Evolutionary conservation across 2,113 vertebrate genomes (phyloP).

Genomic region (Benthochromis sp.): DNA sequence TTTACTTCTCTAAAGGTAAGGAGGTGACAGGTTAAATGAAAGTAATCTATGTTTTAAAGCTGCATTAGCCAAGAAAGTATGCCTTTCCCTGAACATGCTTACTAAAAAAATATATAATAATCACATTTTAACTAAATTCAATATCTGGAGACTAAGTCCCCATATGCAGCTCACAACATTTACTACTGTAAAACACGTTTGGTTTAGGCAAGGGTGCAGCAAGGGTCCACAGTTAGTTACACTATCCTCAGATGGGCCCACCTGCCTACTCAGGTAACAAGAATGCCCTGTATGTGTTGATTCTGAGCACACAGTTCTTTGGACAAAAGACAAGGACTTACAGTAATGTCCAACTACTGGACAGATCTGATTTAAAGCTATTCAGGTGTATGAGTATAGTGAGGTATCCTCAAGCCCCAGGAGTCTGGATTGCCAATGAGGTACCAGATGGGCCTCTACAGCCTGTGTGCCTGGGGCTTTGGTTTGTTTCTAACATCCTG

Average conservation of each 20-base stretch:
- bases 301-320: neutral
- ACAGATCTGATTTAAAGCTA: neutral
- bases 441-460: neutral
- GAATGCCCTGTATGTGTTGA: neutral
- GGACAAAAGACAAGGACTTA: neutral
- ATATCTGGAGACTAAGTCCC: neutral
- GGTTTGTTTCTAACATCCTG: neutral
- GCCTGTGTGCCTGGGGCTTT: neutral
- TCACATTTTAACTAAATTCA: neutral
- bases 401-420: neutral
- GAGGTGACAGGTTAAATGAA: neutral
- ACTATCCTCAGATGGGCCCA: neutral
- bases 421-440: neutral
- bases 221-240: neutral
- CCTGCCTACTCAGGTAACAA: neutral
- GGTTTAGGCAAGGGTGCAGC: neutral
- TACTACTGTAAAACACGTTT: neutral
- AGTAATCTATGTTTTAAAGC: neutral
- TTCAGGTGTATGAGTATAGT: neutral
- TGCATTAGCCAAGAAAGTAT: neutral
- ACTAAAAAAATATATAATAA: neutral
- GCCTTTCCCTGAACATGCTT: neutral
- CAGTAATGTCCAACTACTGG: neutral
- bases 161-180: neutral
- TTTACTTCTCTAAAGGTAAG: neutral